Conservation (phyloP, 2,797 vertebrate species). For the Pristis pectinata region DNA sequence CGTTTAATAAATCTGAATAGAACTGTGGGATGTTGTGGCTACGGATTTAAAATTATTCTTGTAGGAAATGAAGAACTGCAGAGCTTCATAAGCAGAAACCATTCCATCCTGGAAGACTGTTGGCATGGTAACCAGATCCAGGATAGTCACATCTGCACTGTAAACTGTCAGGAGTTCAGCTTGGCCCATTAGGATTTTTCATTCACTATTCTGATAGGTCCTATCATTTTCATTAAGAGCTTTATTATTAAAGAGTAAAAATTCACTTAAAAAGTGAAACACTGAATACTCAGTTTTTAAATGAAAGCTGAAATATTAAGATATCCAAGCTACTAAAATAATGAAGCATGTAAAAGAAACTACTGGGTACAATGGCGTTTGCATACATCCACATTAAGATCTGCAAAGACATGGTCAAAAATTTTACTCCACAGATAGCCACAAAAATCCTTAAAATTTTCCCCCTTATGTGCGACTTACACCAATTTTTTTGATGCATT, state of each 20-base stretch:
- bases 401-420: background rate
- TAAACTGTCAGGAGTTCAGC: background rate
- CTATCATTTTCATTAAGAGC: background rate
- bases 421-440: background rate
- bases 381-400: background rate
- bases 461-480: background rate
- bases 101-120: background rate
- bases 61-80: background rate
- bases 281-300: background rate
- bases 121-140: slow-evolving; percentile 12
- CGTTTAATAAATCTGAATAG: background rate
- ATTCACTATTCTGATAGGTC: background rate
- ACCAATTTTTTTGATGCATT: too few species aligned
- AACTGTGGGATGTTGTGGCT: background rate
- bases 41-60: background rate
- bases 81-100: background rate
- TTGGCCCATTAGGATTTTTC: background rate
- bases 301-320: background rate
- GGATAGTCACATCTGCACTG: background rate
- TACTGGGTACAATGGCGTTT: background rate
- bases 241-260: background rate
- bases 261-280: background rate
- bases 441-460: too few species aligned
- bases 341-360: background rate
- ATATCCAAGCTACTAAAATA: background rate